Evolutionary conservation across 2,113 vertebrate species (phyloP).

Genomic region (Triplophysa rosa): DNA sequence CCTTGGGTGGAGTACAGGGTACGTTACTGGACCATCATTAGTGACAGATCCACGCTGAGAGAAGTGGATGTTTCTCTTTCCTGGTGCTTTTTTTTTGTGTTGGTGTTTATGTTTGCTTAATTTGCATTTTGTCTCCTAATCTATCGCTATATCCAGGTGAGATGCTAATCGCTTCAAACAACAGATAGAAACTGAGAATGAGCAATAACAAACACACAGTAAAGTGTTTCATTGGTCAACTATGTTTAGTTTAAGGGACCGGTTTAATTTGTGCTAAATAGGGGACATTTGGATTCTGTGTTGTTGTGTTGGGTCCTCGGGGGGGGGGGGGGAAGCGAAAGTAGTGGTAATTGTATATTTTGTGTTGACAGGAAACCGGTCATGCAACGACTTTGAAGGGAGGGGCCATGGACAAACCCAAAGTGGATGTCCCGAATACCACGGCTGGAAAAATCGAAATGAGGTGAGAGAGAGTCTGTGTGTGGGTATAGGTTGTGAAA

Average conservation of each 20-base stretch:
- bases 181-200: background rate
- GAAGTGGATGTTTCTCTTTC: background rate
- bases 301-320: background rate
- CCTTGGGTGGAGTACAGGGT: background rate
- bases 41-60: background rate
- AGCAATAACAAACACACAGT: background rate
- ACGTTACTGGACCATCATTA: slow-evolving; percentile 7
- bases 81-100: background rate
- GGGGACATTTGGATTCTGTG: background rate
- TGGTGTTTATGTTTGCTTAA: background rate
- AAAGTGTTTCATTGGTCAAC: background rate
- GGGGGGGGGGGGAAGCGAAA: background rate
- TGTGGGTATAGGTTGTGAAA: background rate
- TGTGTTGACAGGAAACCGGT: slow-evolving; percentile 37
- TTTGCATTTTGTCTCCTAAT: background rate
- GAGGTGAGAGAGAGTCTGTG: slow-evolving; percentile 36
- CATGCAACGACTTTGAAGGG: slow-evolving; percentile 36
- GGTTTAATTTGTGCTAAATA: background rate
- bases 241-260: background rate
- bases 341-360: slow-evolving; percentile 8
- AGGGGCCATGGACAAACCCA: slow-evolving; percentile 28
- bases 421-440: slow-evolving; percentile 16
- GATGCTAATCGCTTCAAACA: background rate
- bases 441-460: background rate
- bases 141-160: background rate